Percentiles rank a stretch among this genome's conserved stretches.
These are phyloP conservation scores for Ptilodon capucinus DNA, from an alignment of 2,888 invertebrate species.

Conservation along the genomic window DNA sequence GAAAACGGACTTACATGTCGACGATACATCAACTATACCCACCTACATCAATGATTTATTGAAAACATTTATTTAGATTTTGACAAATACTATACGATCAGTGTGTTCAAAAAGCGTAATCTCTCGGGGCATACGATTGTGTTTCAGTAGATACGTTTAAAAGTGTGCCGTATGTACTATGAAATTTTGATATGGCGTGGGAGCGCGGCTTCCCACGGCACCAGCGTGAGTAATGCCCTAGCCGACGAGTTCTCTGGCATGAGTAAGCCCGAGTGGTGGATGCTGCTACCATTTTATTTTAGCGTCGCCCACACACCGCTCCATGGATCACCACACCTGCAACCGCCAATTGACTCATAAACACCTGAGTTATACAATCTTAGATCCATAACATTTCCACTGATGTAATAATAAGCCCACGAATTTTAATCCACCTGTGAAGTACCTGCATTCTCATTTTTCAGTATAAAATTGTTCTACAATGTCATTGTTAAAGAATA, in stretches of 20 bases:
- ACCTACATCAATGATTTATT: not conserved
- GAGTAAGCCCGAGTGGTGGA: constrained; percentile 59
- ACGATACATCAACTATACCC: not conserved
- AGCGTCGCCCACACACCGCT: constrained; percentile 65
- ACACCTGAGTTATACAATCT: constrained; percentile 77
- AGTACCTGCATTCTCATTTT: no score
- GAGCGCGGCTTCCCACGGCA: constrained; percentile 63
- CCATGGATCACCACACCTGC: constrained; percentile 71
- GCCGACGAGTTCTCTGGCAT: constrained; percentile 54
- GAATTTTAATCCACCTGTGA: no score
- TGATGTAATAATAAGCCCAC: no score
- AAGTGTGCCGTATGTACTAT: constrained; percentile 61
- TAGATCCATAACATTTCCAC: constrained; percentile 47
- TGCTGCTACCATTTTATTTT: constrained; percentile 72
- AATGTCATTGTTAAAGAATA: no score
- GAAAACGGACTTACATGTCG: not conserved
- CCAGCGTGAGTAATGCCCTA: constrained; percentile 69
- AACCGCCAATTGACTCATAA: constrained; percentile 58
- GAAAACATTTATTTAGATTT: not conserved
- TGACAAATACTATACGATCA: not conserved
- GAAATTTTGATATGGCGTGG: constrained; percentile 79
- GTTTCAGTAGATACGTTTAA: constrained; percentile 52
- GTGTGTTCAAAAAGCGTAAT: not conserved
- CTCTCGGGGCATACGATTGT: constrained; percentile 10
- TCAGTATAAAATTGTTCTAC: no score